Conservation (phyloP, 2,113 vertebrate species). For the Orcinus orca region DNA sequence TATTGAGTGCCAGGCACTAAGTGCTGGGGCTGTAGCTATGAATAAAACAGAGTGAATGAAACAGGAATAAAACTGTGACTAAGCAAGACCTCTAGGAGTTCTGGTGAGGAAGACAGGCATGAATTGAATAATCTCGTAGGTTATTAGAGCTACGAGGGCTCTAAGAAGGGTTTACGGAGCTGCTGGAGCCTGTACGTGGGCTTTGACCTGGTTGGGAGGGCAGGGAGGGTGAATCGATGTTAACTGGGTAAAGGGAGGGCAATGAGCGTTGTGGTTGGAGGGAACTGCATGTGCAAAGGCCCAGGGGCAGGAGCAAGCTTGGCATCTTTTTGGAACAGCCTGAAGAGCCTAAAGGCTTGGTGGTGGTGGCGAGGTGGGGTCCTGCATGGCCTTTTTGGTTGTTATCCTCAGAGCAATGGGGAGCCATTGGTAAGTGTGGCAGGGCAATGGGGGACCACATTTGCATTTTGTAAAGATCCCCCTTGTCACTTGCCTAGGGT, state of each 20-base stretch:
- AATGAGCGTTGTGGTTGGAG: neutral
- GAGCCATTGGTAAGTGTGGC: neutral
- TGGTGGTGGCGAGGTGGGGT: neutral
- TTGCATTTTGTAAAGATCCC: neutral
- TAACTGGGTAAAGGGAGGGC: neutral
- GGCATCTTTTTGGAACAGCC: neutral
- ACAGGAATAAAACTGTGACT: neutral
- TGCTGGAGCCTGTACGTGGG: neutral
- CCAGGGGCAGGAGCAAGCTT: neutral
- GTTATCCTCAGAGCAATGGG: neutral
- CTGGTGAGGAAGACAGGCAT: neutral
- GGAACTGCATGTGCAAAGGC: neutral
- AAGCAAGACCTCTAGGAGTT: neutral
- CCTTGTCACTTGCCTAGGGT: neutral
- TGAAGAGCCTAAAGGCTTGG: neutral
- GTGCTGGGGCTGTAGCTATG: neutral
- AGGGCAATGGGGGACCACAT: neutral
- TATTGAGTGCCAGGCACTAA: neutral
- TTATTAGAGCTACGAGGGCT: neutral
- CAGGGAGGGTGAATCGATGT: neutral
- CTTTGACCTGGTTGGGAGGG: neutral
- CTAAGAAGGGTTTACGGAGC: rapidly evolving
- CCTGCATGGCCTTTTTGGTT: too few species aligned
- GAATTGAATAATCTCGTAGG: neutral
- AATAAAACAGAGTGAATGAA: neutral